Conservation (phyloP, 1,140 invertebrate genomes). For the Zaprionus taronus region DNA sequence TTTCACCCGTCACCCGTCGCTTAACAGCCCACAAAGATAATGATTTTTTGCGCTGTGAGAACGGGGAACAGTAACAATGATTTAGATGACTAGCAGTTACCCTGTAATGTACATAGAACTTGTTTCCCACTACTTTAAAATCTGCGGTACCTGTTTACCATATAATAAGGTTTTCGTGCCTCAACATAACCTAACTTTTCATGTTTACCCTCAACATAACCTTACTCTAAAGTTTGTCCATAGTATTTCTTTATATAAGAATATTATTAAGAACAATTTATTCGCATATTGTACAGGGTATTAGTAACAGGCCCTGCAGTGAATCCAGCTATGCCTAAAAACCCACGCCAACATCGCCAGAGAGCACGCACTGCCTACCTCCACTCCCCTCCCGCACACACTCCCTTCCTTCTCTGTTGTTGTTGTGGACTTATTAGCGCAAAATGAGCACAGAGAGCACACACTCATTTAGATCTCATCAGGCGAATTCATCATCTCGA, state of each 20-base stretch:
- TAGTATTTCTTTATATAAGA: too few relatives aligned
- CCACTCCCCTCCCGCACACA: not conserved
- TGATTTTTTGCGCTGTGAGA: conserved; percentile 55
- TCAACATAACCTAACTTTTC: too few relatives aligned
- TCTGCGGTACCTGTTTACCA: too few relatives aligned
- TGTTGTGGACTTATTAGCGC: conserved; percentile 67
- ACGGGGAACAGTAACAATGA: not conserved
- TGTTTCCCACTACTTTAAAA: too few relatives aligned
- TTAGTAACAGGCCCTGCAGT: not conserved
- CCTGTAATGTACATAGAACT: not conserved
- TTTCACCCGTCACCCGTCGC: conserved; percentile 13
- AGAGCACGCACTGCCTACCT: conserved; percentile 11
- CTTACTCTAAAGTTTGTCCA: too few relatives aligned
- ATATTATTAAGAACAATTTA: too few relatives aligned
- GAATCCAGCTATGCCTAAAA: not conserved
- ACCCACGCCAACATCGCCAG: conserved; percentile 26
- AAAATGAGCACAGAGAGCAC: conserved; percentile 56
- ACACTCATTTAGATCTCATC: conserved; percentile 52
- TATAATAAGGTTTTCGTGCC: too few relatives aligned
- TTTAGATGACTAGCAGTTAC: not conserved
- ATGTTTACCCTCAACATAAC: too few relatives aligned
- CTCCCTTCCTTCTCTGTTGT: not conserved
- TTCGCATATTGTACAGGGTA: not conserved
- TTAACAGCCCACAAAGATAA: conserved; percentile 50
- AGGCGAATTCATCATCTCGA: conserved; percentile 33